Evolutionary conservation across 2,888 invertebrate species (phyloP), one percentile per base, ranked within the genome.

Genomic region (Cremastobaeus sp.): DNA sequence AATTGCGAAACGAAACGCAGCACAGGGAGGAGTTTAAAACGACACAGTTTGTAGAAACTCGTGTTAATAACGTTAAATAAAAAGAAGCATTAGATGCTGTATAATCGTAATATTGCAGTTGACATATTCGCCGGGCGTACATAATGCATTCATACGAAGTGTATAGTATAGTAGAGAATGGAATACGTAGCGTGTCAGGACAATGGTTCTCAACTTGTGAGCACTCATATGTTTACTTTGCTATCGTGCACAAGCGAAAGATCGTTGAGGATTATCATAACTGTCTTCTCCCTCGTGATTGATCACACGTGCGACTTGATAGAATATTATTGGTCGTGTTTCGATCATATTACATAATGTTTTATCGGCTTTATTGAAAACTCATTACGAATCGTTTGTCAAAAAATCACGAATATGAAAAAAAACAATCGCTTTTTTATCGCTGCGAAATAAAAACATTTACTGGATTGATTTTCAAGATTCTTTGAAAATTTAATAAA

Each of bases 111-210:
- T 73, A 76, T 83, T 84, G 85, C 82, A 84, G 82, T 85, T 85
- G 85, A 85, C 85, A 83, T 84, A 84, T 83, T 83, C 83, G 79
- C 77, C 79, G 72, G 77, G 82, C 81, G 83, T 79, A 79, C 77
- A 81, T 84, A 84, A 85, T 82, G 81, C 84, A 84, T 85, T 83
- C 82, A 84, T 85, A 81, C 77, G 68, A 76, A 64, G 69, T 75
- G 78, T 76, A 74, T 66, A 78, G 79, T 79, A n/a, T n/a, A 73
- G 74, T 77, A 78, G 77, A 79, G 79, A 69, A 72, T 76, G 77
- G 78, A 78, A 78, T 81, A 80, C 79, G 80, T 80, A 79, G 81
- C 79, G 78, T 77, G 79, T 80, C 78, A 75, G 60, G 50, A 54
- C 82, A 83, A 79, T 59, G 85, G 79, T 76, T 77, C 82, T 84